Evolutionary conservation across 2,888 invertebrate species (phyloP), one percentile per base, ranked within the genome.

Genomic region (Unio delphinus): DNA sequence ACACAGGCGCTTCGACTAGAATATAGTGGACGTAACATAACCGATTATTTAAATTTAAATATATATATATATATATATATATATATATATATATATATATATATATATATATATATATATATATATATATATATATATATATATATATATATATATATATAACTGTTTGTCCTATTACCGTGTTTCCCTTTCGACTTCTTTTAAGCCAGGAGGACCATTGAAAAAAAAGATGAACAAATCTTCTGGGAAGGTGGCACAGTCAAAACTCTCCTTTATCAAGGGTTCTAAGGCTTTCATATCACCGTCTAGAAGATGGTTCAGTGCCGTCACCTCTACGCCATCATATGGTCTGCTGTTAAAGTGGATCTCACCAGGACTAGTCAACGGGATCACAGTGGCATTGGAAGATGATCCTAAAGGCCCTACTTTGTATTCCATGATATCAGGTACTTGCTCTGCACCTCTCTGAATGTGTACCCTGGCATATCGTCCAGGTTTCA

Each of bases 341-440:
- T 81, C 80, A 60, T 79, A 80, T 0, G 82, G 80, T 67, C 82
- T 64, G 30, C 73, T 72, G 64, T 79, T 78, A 65, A 77, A 82
- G n/a, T 74, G 72, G 15, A 80, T 70, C 28, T 81, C 81, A 1
- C 78, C 76, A 18, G 70, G 68, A 20, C 64, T 57, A 20, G 72
- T 65, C 28, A 77, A 56, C 7, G 67, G 70, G 1, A 15, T 45
- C 2, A 68, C 64, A 11, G 63, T 70, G 15, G 80, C 68, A 28
- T 67, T 61, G 11, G 34, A 62, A 45, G 15, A 30, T 0, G 68
- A 57, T 20, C 70, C 73, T 3, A 82, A 68, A 0, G 82, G 82
- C 3, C 82, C 82, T 7, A 82, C 79, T 67, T 76, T 78, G 65
- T 81, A 82, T 58, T 81, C 79, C 80, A 81, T 82, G 7, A 80